Evolutionary conservation across 2,113 vertebrate species (phyloP).

Genomic region (Ahaetulla prasina): DNA sequence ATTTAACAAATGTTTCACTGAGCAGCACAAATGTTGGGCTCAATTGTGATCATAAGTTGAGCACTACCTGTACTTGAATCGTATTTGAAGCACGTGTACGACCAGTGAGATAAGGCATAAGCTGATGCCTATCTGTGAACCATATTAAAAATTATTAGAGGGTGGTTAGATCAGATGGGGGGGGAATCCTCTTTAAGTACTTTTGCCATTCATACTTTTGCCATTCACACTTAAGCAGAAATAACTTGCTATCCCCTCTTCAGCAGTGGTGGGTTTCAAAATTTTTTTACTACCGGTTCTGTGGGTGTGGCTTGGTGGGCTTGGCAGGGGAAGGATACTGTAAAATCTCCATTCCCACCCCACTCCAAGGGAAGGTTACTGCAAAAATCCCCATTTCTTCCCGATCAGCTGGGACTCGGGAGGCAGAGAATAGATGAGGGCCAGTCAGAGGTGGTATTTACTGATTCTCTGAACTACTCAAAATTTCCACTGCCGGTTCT

Average conservation of each 20-base stretch:
- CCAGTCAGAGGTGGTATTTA: no score
- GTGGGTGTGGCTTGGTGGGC: no score
- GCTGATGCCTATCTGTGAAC: background rate
- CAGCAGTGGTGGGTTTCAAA: no score
- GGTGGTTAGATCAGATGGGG: background rate
- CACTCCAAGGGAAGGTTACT: no score
- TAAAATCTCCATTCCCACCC: no score
- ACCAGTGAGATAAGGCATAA: background rate
- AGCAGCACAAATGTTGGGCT: background rate
- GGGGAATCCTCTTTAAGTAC: background rate
- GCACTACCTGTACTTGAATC: background rate
- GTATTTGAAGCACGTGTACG: background rate
- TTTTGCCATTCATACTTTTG: background rate
- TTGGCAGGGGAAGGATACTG: no score
- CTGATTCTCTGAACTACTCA: no score
- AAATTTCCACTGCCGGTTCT: no score
- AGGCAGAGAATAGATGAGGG: no score
- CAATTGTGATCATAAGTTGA: background rate
- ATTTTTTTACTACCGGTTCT: no score
- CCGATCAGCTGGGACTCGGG: no score
- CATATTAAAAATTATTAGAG: background rate
- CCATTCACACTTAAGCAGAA: background rate
- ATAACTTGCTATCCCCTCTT: background rate
- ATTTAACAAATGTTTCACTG: background rate
- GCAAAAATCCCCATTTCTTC: no score